Evolutionary conservation across 1,140 invertebrate species (phyloP).

Genomic region (Drosophila carrolli): DNA sequence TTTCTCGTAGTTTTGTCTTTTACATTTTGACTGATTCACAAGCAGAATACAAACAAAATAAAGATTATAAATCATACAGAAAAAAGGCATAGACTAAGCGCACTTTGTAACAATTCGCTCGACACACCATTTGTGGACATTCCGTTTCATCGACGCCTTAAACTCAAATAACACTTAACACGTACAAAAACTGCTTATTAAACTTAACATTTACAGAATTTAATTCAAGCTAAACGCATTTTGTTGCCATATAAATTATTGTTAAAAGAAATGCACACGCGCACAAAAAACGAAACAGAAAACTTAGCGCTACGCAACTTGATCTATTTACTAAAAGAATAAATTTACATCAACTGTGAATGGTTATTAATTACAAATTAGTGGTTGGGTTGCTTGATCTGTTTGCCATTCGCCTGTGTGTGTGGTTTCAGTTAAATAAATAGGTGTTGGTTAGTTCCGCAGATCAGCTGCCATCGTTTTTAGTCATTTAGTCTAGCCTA

Average conservation of each 20-base stretch:
- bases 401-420: conserved; percentile 27
- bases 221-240: conserved; percentile 69
- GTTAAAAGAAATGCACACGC: conserved; percentile 63
- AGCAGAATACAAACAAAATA: conserved; percentile 17
- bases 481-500: conserved; percentile 64
- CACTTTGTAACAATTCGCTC: conserved; percentile 46
- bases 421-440: conserved; percentile 67
- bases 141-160: conserved; percentile 38
- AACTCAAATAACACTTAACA: conserved; percentile 82
- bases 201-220: conserved; percentile 69
- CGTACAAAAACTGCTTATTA: conserved; percentile 60
- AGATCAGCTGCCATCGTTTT: conserved; percentile 21
- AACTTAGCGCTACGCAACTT: conserved; percentile 34
- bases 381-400: conserved; percentile 35
- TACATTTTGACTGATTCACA: conserved; percentile 36
- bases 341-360: conserved; percentile 64
- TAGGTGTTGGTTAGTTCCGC: conserved; percentile 65
- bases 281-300: conserved; percentile 50
- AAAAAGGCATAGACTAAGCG: conserved; percentile 29
- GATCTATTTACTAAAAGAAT: conserved; percentile 36
- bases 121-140: conserved; percentile 1
- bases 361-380: conserved; percentile 69
- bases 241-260: conserved; percentile 50
- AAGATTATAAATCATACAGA: conserved; percentile 25
- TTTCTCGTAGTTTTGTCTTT: conserved; percentile 22